phyloP scores from a whole-genome alignment of 1,140 invertebrate species.

The Drosophila elegans region DNA sequence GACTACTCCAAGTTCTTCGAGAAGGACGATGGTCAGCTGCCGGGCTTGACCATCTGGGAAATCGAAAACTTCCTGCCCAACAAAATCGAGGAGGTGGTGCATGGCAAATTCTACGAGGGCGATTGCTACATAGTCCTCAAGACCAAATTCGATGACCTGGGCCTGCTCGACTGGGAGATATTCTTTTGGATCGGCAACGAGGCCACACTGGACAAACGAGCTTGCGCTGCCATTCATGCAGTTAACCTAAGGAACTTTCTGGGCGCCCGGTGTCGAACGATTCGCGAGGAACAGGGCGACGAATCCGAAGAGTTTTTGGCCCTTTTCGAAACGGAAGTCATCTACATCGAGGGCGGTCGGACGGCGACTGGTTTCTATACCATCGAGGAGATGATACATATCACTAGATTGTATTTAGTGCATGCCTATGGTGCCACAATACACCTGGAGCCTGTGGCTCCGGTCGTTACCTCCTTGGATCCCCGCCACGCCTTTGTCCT shows the following conservation, averaged over 20 bases:
- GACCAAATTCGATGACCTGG: conserved; percentile 94
- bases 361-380: conserved; percentile 99
- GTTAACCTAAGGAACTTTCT: conserved; percentile 98
- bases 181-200: conserved; percentile 99
- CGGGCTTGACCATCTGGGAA: conserved; percentile 96
- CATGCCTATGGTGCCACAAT: conserved; percentile 94
- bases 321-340: conserved; percentile 96
- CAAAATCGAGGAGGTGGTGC: conserved; percentile 94
- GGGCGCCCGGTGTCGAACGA: conserved; percentile 98
- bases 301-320: conserved; percentile 98
- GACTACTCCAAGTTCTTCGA: conserved; percentile 99
- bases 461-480: conserved; percentile 91
- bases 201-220: conserved; percentile 98
- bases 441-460: conserved; percentile 95
- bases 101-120: conserved; percentile 99
- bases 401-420: conserved; percentile 94
- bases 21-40: conserved; percentile 96
- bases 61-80: conserved; percentile 99
- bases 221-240: conserved; percentile 99
- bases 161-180: conserved; percentile 96
- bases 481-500: conserved; percentile 96
- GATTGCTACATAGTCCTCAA: conserved; percentile 99
- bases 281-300: conserved; percentile 97
- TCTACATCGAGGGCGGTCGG: conserved; percentile 98
- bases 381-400: conserved; percentile 96